Percentiles rank a stretch among this genome's conserved stretches.
Evolutionary conservation across 2,797 vertebrate species (phyloP).

Genomic region (Amblyraja radiata): DNA sequence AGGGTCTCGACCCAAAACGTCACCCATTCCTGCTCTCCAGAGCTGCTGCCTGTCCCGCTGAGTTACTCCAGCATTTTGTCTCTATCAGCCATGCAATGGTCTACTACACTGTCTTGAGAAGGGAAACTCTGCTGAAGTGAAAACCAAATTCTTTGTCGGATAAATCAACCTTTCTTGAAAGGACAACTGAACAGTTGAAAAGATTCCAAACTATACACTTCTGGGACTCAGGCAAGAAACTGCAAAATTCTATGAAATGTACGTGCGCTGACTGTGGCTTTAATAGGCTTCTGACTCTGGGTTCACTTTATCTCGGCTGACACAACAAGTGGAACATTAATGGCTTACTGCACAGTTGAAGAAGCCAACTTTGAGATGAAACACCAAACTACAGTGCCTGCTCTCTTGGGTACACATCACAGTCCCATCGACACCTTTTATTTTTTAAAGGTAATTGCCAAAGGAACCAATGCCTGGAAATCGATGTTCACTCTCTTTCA

Average conservation of each 20-base stretch:
- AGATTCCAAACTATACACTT: neutral
- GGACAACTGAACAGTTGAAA: neutral
- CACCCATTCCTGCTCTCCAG: no score
- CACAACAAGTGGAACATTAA: neutral
- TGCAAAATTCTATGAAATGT: neutral
- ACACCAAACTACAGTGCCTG: neutral
- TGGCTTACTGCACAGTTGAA: neutral
- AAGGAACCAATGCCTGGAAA: neutral
- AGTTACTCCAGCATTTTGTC: no score
- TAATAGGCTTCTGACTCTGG: neutral
- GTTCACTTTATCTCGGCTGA: neutral
- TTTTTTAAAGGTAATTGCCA: neutral
- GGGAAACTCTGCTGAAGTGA: neutral
- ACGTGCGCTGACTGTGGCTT: neutral
- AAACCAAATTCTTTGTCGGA: neutral
- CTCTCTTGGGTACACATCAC: neutral
- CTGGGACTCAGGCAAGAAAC: neutral
- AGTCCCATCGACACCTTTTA: neutral
- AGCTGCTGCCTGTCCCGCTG: no score
- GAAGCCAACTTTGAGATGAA: neutral
- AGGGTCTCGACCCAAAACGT: no score
- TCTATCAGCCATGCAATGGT: neutral
- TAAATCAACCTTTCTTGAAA: neutral
- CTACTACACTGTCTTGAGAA: neutral
- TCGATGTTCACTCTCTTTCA: no score